Percentiles rank a stretch among this genome's conserved stretches.
These are phyloP conservation scores for Etheostoma spectabile DNA, from an alignment of 2,113 vertebrate genomes.

Conservation along the genomic window DNA sequence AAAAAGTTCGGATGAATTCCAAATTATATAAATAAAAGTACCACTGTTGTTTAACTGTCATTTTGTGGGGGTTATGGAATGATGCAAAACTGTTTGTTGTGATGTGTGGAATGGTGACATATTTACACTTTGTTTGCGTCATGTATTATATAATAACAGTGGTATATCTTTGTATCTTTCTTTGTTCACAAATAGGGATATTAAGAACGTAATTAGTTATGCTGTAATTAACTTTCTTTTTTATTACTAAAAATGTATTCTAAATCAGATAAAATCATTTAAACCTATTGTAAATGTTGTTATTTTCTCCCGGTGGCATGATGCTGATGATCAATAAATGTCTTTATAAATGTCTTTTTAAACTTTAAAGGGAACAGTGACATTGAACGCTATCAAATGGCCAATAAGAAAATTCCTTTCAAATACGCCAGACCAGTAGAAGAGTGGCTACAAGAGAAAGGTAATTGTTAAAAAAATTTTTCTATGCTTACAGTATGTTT, in stretches of 20 bases:
- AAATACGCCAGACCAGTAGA: constrained; percentile 98
- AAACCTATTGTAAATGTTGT: constrained; percentile 43
- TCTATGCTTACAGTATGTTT: constrained; percentile 8
- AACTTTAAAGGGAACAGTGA: constrained; percentile 99
- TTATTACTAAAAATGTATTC: constrained; percentile 22
- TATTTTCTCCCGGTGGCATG: constrained; percentile 20
- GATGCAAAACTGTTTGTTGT: not conserved
- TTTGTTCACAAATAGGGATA: not conserved
- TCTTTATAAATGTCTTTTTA: constrained; percentile 74
- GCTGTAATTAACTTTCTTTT: not conserved
- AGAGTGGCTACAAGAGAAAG: constrained; percentile 99
- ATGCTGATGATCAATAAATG: constrained; percentile 71
- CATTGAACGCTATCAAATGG: constrained; percentile 98
- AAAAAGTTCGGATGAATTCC: too few relatives aligned
- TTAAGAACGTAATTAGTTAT: not conserved
- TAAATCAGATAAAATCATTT: constrained; percentile 48
- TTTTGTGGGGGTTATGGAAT: too few relatives aligned
- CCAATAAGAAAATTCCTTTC: constrained; percentile 99
- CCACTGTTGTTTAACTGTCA: too few relatives aligned
- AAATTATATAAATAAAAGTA: too few relatives aligned
- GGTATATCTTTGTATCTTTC: not conserved
- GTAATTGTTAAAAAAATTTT: constrained; percentile 84
- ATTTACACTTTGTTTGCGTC: not conserved
- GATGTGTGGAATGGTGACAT: not conserved
- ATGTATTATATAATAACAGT: not conserved